phyloP scores from a whole-genome alignment of 1,140 invertebrate genomes.

The Aphelenchoides fujianensis region DNA sequence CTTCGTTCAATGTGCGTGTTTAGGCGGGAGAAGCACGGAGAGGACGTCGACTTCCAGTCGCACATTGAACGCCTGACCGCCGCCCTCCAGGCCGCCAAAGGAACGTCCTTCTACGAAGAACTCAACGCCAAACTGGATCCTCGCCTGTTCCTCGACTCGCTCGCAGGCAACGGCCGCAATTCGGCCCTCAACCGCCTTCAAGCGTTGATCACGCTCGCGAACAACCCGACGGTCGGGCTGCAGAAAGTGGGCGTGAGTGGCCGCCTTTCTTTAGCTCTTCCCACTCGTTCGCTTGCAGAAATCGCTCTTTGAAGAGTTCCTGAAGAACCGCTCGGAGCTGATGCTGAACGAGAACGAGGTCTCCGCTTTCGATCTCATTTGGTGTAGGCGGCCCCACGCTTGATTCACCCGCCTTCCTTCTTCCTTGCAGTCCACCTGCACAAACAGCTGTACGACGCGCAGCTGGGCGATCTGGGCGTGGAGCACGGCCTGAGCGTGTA shows the following conservation, averaged over 20 bases:
- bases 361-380: constrained; percentile 10
- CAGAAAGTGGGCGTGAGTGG: constrained; percentile 8
- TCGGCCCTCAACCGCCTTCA: not conserved
- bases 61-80: not conserved
- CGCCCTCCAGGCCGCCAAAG: not conserved
- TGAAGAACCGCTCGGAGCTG: not conserved
- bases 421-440: constrained; percentile 14
- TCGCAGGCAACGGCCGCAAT: not conserved
- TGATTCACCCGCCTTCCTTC: not conserved
- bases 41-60: not conserved
- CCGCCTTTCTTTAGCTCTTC: too few species aligned
- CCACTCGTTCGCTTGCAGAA: too few species aligned
- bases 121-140: not conserved
- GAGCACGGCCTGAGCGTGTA: not conserved
- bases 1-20: not conserved
- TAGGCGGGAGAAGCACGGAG: not conserved
- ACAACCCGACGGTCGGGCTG: constrained; percentile 11
- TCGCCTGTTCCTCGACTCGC: constrained; percentile 3
- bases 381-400: not conserved
- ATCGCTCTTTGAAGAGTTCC: not conserved
- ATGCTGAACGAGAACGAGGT: not conserved
- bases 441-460: not conserved
- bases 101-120: not conserved
- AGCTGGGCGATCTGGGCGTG: not conserved
- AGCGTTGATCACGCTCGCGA: constrained; percentile 1